phyloP scores from a whole-genome alignment of 2,888 invertebrate genomes.

The Eutolmus rufibarbis region DNA sequence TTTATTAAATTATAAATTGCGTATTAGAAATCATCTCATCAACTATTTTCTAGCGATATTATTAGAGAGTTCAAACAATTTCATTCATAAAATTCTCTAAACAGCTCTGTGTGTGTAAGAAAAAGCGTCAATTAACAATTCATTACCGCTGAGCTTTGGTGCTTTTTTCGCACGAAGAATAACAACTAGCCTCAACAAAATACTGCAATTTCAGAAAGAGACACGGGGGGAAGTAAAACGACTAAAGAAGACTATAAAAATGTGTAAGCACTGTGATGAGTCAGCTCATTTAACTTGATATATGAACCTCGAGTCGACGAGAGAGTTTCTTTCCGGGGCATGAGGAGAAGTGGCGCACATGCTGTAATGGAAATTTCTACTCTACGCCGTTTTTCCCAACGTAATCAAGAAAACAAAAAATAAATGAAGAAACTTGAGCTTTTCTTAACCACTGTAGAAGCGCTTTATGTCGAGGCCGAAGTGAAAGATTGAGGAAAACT shows the following conservation, averaged over 20 bases:
- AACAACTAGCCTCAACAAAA: conserved; percentile 21
- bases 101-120: background rate
- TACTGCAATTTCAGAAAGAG: conserved; percentile 2
- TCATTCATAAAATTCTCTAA: conserved; percentile 10
- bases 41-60: background rate
- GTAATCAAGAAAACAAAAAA: background rate
- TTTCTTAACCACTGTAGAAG: background rate
- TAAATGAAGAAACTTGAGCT: background rate
- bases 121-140: background rate
- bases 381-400: background rate
- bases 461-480: background rate
- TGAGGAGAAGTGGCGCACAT: background rate
- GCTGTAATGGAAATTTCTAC: background rate
- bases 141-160: conserved; percentile 8
- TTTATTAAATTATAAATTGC: background rate
- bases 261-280: conserved; percentile 22
- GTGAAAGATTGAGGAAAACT: background rate
- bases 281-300: conserved; percentile 16
- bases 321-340: background rate
- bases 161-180: conserved; percentile 6
- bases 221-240: background rate
- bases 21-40: background rate
- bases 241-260: background rate
- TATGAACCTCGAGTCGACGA: background rate
- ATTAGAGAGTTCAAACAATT: background rate